Conservation (phyloP, 2,888 invertebrate species). For the Amphipoea lucens region DNA sequence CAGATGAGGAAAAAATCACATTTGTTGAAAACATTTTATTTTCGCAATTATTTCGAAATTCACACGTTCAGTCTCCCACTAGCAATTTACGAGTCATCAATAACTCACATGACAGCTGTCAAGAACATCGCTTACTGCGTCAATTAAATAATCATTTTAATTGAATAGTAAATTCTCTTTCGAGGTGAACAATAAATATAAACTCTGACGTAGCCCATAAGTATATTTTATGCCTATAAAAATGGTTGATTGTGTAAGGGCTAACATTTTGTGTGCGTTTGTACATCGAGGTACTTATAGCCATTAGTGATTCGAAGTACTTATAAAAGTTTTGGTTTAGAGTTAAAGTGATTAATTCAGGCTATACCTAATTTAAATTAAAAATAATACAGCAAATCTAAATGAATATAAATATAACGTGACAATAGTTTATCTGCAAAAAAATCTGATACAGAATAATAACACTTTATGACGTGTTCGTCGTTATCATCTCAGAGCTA, state of each 20-base stretch:
- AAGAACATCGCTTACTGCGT: constrained; percentile 18
- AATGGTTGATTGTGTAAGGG: neutral
- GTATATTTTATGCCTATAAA: neutral
- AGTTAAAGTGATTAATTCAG: neutral
- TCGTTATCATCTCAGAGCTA: neutral
- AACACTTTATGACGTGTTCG: neutral
- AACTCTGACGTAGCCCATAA: neutral
- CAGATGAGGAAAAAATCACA: neutral
- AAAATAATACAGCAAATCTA: neutral
- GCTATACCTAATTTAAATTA: neutral
- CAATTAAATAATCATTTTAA: neutral
- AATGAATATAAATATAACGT: neutral
- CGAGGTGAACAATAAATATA: neutral
- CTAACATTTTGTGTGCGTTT: neutral
- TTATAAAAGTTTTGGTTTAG: neutral
- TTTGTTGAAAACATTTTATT: neutral
- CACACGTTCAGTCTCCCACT: neutral
- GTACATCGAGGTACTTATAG: neutral
- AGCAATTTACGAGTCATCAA: constrained; percentile 21
- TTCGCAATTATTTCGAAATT: constrained; percentile 1
- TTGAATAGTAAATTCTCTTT: neutral
- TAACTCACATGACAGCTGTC: constrained; percentile 32
- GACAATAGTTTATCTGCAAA: neutral
- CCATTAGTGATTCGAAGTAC: neutral
- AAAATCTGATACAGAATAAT: neutral